Conservation (phyloP, 2,113 vertebrate genomes). For the Rissa tridactyla region DNA sequence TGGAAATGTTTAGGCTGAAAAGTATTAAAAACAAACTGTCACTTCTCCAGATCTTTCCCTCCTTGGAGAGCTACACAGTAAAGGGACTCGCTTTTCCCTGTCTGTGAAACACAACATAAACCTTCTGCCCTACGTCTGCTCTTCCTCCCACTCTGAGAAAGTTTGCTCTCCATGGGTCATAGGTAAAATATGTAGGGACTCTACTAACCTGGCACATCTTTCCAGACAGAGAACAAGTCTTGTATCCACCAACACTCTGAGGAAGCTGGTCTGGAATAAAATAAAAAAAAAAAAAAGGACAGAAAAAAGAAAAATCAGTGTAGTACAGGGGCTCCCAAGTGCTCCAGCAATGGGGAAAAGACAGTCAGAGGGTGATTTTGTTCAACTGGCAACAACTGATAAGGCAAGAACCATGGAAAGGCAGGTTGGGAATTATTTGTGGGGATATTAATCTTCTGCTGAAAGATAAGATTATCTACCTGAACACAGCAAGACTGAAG, state of each 20-base stretch:
- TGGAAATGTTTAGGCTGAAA: neutral
- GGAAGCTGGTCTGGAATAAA: neutral
- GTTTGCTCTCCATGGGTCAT: neutral
- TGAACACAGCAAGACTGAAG: neutral
- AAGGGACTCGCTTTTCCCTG: neutral
- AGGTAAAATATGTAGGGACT: neutral
- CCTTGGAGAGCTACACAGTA: neutral
- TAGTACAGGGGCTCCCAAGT: neutral
- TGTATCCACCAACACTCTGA: neutral
- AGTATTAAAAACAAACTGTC: neutral
- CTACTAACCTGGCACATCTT: neutral
- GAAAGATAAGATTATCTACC: slow-evolving; percentile 34
- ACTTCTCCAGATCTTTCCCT: neutral
- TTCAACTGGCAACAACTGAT: neutral
- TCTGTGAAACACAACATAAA: neutral
- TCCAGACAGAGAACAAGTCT: neutral
- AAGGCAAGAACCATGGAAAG: neutral
- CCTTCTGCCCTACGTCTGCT: neutral
- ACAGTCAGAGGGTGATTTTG: neutral
- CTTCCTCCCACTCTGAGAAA: neutral
- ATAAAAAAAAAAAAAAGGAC: no score
- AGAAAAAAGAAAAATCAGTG: neutral
- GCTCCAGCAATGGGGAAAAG: neutral
- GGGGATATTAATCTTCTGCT: neutral
- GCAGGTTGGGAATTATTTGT: neutral